Conservation (phyloP, 2,113 vertebrate genomes). For the Cyrtonyx montezumae region DNA sequence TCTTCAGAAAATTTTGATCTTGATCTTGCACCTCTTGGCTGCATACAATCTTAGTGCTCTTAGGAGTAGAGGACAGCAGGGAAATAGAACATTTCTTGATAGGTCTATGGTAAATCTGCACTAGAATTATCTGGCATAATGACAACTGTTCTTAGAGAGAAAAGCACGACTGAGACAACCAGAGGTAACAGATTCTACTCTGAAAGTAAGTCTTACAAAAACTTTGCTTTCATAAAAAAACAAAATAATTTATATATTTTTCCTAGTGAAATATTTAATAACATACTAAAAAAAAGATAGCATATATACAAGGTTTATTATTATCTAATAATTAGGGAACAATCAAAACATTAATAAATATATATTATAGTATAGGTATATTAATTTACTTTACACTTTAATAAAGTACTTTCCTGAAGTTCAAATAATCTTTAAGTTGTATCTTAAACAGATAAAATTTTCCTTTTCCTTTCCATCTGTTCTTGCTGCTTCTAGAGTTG, state of each 20-base stretch:
- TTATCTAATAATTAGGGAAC: not conserved
- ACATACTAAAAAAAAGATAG: not conserved
- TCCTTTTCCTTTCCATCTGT: not conserved
- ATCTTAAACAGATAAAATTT: not conserved
- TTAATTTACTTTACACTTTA: not conserved
- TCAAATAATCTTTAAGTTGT: not conserved
- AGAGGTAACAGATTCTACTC: rapidly evolving
- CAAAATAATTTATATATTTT: not conserved
- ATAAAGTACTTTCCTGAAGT: not conserved
- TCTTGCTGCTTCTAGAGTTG: not conserved
- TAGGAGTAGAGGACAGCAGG: not conserved
- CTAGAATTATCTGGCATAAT: not conserved
- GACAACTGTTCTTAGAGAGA: not conserved
- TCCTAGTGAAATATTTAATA: not conserved
- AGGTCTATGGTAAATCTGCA: not conserved
- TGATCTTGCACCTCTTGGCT: not conserved
- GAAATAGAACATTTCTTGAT: not conserved
- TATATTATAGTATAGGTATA: not conserved
- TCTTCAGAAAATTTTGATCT: not conserved
- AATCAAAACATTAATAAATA: not conserved
- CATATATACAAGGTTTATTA: not conserved
- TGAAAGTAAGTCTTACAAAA: not conserved
- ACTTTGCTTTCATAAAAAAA: not conserved
- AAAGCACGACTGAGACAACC: not conserved
- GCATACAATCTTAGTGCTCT: not conserved